Evolutionary conservation across 2,113 vertebrate species (phyloP), one percentile per base, ranked within the genome.

Genomic region (Stegastes partitus): DNA sequence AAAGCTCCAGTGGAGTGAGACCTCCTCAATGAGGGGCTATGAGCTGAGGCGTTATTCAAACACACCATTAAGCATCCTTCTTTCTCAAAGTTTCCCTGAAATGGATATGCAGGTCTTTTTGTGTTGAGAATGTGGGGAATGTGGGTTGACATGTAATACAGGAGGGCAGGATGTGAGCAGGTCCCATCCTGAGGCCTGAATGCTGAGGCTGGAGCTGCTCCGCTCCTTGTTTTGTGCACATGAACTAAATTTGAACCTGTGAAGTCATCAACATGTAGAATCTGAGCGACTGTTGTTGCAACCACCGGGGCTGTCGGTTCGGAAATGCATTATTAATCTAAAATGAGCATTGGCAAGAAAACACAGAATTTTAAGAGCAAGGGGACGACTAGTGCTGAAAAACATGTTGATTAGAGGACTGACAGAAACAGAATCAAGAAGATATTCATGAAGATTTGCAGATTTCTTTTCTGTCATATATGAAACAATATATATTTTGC

Each of bases 101-200:
- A 87, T 58, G 58, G 64, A 87, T 61, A 84, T 53, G 4, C 66
- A 34, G 64, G 64, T 68, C 21, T 68, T 77, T 75, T 85, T 88
- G 70, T 83, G 49, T 15, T 22, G 61, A 63, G 63, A 58, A 61
- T 79, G 66, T 70, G 61, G 37, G 57, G 77, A 87, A 87, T 86
- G 81, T 87, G 81, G 49, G 68, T 62, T 87, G 79, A 83, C 77
- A 77, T 82, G 65, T 74, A 72, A 88, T 81, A 67, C 64, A 85
- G 59, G 55, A 65, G 79, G 79, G 56, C 73, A 63, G 58, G 66
- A 80, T 77, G 74, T 66, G 74, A 80, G 51, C 69, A 66, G 71
- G 77, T 79, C 58, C 26, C 66, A 73, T 79, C 68, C 83, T 67
- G 63, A 75, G 45, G 62, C 65, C 78, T 59, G 68, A 61, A 71